Conservation (phyloP, 2,888 invertebrate genomes). For the Epirrhoe alternata region DNA sequence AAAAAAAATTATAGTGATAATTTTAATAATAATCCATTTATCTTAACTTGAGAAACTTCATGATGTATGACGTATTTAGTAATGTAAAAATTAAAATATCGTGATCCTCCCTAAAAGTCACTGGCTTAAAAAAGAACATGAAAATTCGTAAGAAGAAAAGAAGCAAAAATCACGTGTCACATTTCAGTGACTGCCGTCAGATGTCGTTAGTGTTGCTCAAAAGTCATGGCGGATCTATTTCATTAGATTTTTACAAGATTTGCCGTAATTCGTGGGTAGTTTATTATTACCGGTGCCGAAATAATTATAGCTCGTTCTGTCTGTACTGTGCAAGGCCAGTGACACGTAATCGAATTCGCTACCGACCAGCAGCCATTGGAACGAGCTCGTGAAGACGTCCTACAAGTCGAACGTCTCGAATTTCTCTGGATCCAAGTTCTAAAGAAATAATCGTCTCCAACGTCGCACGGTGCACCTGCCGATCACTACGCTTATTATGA, state of each 20-base stretch:
- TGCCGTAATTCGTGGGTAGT: slow-evolving; percentile 80
- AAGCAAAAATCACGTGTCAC: slow-evolving; percentile 77
- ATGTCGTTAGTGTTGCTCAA: slow-evolving; percentile 77
- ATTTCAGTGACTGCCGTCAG: slow-evolving; percentile 65
- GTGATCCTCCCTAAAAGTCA: slow-evolving; percentile 4
- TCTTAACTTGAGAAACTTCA: not conserved
- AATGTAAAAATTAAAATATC: not conserved
- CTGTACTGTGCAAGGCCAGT: slow-evolving; percentile 67
- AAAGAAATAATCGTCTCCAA: slow-evolving; percentile 68
- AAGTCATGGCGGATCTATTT: slow-evolving; percentile 83
- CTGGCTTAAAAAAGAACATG: slow-evolving; percentile 73
- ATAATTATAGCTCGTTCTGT: slow-evolving; percentile 68
- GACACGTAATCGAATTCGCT: slow-evolving; percentile 63
- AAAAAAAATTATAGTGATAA: not conserved
- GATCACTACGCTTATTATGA: slow-evolving; percentile 74
- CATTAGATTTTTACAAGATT: slow-evolving; percentile 74
- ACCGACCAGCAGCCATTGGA: slow-evolving; percentile 61
- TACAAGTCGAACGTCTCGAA: slow-evolving; percentile 74
- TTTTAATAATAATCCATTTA: too few relatives aligned
- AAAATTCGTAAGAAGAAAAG: slow-evolving; percentile 64
- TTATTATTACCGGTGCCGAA: slow-evolving; percentile 74
- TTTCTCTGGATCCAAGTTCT: slow-evolving; percentile 73
- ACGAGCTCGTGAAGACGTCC: slow-evolving; percentile 59
- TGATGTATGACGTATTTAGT: not conserved
- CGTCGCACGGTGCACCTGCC: slow-evolving; percentile 64